phyloP scores from a whole-genome alignment of 2,113 vertebrate species.

The Physeter macrocephalus region DNA sequence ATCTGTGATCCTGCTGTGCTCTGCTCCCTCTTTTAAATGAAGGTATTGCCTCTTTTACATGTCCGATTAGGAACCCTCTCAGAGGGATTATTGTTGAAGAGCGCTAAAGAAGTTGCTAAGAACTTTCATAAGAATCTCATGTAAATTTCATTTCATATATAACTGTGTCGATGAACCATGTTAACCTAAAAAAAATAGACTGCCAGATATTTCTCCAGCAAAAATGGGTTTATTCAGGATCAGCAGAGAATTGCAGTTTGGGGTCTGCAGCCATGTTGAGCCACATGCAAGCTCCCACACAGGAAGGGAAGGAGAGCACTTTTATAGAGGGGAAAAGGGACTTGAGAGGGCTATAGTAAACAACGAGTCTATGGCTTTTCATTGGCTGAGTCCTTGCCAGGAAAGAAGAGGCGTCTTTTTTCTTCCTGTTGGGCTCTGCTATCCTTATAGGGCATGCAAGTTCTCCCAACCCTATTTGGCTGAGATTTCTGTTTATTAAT shows the following conservation, averaged over 20 bases:
- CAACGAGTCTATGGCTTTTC: neutral
- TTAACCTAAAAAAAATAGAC: neutral
- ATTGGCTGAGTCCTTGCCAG: neutral
- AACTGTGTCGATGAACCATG: neutral
- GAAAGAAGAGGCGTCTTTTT: neutral
- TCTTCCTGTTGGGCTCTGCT: neutral
- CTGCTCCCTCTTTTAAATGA: neutral
- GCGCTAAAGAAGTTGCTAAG: neutral
- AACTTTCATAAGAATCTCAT: neutral
- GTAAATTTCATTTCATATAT: neutral
- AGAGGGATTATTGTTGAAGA: neutral
- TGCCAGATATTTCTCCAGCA: no score
- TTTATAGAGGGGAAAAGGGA: neutral
- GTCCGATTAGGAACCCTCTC: neutral
- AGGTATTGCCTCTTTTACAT: neutral
- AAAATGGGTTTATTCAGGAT: no score
- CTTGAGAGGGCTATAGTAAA: neutral
- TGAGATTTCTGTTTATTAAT: neutral
- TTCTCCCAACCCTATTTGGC: neutral
- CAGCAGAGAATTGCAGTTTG: neutral
- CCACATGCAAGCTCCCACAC: neutral
- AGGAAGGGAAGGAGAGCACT: neutral
- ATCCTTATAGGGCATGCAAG: neutral
- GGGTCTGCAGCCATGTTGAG: neutral
- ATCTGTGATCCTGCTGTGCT: neutral